Percentiles rank a stretch among this genome's conserved stretches.
Evolutionary conservation across 1,140 invertebrate genomes (phyloP).

Genomic region (Drosophila lacertosa): DNA sequence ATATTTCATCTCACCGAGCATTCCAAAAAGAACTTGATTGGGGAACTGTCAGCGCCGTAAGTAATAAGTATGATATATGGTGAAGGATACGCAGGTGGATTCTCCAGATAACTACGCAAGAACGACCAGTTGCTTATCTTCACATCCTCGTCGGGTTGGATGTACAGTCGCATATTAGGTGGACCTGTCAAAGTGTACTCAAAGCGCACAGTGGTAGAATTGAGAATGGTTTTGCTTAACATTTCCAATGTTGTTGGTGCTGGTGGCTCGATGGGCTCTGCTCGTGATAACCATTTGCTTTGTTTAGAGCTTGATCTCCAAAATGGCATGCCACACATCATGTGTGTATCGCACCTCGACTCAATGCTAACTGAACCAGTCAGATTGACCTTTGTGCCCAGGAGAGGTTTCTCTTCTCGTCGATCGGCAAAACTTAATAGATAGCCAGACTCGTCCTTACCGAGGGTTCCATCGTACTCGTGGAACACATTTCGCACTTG

Average conservation of each 20-base stretch:
- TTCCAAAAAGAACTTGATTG: constrained; percentile 85
- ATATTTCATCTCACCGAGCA: constrained; percentile 10
- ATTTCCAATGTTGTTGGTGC: constrained; percentile 15
- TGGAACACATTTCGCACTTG: constrained; percentile 87
- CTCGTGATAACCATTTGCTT: constrained; percentile 49
- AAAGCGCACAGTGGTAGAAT: constrained; percentile 19
- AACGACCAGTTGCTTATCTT: constrained; percentile 87
- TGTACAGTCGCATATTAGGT: constrained; percentile 88
- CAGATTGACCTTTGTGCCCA: constrained; percentile 64
- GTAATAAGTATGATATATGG: constrained; percentile 88
- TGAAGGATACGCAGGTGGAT: constrained; percentile 84
- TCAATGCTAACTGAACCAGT: constrained; percentile 86
- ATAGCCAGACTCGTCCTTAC: constrained; percentile 87
- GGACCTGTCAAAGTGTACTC: constrained; percentile 85
- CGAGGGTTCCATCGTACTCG: constrained; percentile 85
- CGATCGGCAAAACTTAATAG: constrained; percentile 90
- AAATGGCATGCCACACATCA: constrained; percentile 90
- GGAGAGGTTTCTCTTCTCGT: constrained; percentile 86
- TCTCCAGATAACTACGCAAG: constrained; percentile 84
- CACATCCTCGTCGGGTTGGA: constrained; percentile 87
- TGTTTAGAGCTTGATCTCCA: constrained; percentile 76
- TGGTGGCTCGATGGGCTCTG: constrained; percentile 18
- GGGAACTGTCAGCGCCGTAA: constrained; percentile 85
- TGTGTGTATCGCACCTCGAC: constrained; percentile 87
- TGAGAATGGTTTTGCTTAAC: constrained; percentile 28